Conservation (phyloP, 2,797 vertebrate species). For the Hydrocynus forskahlii region DNA sequence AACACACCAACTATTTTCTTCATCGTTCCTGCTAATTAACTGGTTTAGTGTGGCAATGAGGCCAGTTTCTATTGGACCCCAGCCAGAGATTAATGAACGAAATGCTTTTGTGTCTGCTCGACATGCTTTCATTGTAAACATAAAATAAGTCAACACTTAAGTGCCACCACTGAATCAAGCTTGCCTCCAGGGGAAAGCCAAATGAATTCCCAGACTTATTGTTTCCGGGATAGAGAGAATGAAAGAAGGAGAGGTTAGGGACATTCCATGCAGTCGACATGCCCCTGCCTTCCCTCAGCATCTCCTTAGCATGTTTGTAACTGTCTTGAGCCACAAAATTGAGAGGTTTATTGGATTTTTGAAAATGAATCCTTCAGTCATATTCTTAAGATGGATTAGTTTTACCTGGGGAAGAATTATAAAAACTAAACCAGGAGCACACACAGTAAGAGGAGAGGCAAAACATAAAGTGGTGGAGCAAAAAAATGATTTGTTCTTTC, state of each 20-base stretch:
- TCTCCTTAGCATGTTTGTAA: conserved; percentile 19
- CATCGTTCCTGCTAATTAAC: conserved; percentile 8
- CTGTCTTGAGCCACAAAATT: neutral
- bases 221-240: conserved; percentile 53
- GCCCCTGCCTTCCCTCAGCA: conserved; percentile 26
- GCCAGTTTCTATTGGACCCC: conserved; percentile 19
- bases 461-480: too few relatives aligned
- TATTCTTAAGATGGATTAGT: neutral
- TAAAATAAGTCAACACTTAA: neutral
- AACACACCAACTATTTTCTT: neutral
- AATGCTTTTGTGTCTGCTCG: conserved; percentile 13
- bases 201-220: conserved; percentile 60
- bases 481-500: too few relatives aligned
- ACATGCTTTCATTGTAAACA: conserved; percentile 44
- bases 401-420: neutral
- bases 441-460: too few relatives aligned
- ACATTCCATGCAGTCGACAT: conserved; percentile 52
- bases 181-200: conserved; percentile 44
- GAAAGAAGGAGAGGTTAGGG: conserved; percentile 34
- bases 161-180: conserved; percentile 11
- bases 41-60: conserved; percentile 29
- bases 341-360: neutral
- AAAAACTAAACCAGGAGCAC: neutral
- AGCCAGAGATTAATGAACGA: conserved; percentile 16
- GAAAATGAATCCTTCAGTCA: neutral